Base-by-base conservation (phyloP, 2,113 vertebrate species). In the Embiotoca jacksoni region DNA sequence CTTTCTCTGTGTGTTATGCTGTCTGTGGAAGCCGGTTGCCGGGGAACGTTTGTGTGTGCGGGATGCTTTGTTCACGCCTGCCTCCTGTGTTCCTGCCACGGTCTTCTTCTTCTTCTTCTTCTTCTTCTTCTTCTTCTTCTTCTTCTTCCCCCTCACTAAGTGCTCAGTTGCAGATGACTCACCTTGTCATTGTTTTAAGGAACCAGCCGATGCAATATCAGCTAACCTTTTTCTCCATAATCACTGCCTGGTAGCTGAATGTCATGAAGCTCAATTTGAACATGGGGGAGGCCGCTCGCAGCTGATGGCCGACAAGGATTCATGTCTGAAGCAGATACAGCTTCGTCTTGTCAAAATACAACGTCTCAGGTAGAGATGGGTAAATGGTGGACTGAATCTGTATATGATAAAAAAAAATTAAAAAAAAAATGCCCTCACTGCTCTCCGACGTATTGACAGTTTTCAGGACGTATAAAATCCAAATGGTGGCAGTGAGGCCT, bases 161-260 rank as follows among this genome's bases (percentile, higher is more conserved):
- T 7, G 30, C 76, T 76, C 50, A 44, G 80, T 58, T 72, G 75
- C 63, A 9, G 10, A 78, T 82, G 73, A 88, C 69, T 83, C 81
- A 74, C 82, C 14, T 46, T 71, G 55, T 67, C 71, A 23, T 23
- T 23, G 50, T 75, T 73, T 60, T 39, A 62, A 49, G 66, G 57
- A 36, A 59, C 14, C 58, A 41, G 55, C 32, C 14, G 9, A 63
- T 50, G 53, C 73, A 72, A 80, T 73, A 77, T 59, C 72, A 52
- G 33, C 84, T 92, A 91, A 93, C 92, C 88, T 91, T 94, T 23
- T 93, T 89, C 90, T 75, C 41, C 47, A 56, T 90, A 91, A 92
- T 90, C 86, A 46, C 79, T 85, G 75, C 85, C 89, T 93, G 92
- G 85, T 89, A 86, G 88, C 84, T 88, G 83, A 92, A 93, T 93